Conservation (phyloP, 2,888 invertebrate species). For the Embidobia sp. region DNA sequence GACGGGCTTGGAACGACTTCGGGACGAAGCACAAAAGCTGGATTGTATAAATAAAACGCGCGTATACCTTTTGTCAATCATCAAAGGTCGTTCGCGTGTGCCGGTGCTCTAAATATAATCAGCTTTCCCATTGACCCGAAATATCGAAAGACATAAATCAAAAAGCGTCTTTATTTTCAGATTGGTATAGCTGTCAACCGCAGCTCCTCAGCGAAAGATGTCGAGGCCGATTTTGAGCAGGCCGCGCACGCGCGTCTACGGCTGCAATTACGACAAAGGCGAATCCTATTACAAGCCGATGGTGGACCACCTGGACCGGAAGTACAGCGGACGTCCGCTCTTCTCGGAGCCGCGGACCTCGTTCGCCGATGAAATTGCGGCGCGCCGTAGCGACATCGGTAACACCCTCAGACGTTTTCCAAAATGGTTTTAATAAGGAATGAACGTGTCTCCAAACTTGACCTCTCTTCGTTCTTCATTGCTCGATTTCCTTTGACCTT, state of each 20-base stretch:
- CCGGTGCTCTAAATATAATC: constrained; percentile 16
- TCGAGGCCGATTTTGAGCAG: constrained; percentile 82
- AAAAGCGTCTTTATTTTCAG: constrained; percentile 52
- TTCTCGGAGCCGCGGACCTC: constrained; percentile 80
- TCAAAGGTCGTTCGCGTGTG: background rate
- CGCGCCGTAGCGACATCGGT: constrained; percentile 82
- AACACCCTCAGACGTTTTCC: constrained; percentile 81
- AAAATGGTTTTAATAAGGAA: constrained; percentile 80
- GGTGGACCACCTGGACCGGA: constrained; percentile 88
- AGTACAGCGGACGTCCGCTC: constrained; percentile 84
- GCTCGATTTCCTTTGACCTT: constrained; percentile 17
- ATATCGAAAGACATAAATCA: constrained; percentile 44
- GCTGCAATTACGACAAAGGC: constrained; percentile 92
- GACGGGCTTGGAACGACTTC: no score
- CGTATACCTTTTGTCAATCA: background rate
- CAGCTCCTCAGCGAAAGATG: constrained; percentile 72
- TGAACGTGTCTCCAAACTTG: constrained; percentile 68
- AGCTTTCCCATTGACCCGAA: background rate
- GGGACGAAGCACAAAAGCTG: no score
- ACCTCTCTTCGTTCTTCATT: constrained; percentile 11
- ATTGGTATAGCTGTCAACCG: constrained; percentile 57
- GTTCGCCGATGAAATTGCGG: constrained; percentile 83
- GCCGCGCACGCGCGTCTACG: constrained; percentile 91
- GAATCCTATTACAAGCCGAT: constrained; percentile 92
- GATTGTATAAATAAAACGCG: no score